Evolutionary conservation across 64 coral and sea anemone species (phyloP).

Genomic region (Actinia tenebrosa): DNA sequence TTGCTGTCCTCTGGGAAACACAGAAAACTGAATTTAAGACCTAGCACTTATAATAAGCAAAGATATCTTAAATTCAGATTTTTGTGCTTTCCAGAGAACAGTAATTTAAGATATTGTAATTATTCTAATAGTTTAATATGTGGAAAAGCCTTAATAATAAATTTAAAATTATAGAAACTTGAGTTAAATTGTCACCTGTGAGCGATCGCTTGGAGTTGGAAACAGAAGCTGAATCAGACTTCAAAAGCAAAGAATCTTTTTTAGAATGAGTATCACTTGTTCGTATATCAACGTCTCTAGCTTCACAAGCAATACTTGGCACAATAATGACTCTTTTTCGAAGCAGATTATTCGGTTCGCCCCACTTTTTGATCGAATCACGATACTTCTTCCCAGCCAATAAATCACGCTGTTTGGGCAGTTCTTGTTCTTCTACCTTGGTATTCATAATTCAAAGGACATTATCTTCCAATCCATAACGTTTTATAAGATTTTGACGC

Average conservation of each 20-base stretch:
- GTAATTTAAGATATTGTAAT: no score
- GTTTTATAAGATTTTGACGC: not conserved
- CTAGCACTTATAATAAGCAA: no score
- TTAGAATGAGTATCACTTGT: not conserved
- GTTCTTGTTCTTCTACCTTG: constrained; percentile 4
- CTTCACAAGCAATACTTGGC: constrained; percentile 64
- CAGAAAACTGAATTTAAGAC: no score
- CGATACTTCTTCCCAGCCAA: constrained; percentile 76
- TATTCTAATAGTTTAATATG: no score
- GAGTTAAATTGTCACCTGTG: no score
- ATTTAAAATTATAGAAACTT: no score
- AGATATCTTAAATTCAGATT: no score
- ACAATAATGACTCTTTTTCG: constrained; percentile 82
- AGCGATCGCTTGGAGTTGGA: not conserved
- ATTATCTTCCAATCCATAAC: not conserved
- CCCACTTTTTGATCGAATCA: constrained; percentile 67
- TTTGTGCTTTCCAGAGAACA: no score
- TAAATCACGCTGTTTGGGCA: constrained; percentile 65
- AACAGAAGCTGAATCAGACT: not conserved
- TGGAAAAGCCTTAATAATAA: no score
- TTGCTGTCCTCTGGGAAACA: no score
- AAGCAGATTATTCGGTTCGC: constrained; percentile 52
- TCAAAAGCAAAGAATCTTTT: not conserved
- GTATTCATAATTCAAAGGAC: not conserved
- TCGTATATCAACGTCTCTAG: constrained; percentile 43